These are phyloP conservation scores for Campoplex nolae DNA, from an alignment of 2,888 invertebrate species.

Conservation along the genomic window DNA sequence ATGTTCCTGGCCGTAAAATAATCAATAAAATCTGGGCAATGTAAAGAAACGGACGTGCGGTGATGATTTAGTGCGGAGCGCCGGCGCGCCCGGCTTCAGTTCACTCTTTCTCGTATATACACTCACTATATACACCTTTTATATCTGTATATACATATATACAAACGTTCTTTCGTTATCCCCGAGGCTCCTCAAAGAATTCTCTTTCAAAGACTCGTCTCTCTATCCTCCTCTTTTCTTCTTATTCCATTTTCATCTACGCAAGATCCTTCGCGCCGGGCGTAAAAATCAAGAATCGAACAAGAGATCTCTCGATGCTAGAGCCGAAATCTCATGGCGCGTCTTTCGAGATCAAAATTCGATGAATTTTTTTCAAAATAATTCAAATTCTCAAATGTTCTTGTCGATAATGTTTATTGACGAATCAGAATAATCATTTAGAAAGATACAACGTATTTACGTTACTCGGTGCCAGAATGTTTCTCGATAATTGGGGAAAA, in stretches of 20 bases:
- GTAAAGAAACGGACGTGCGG: constrained; percentile 83
- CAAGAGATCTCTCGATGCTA: background rate
- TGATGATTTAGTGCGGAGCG: constrained; percentile 81
- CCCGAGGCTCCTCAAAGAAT: constrained; percentile 40
- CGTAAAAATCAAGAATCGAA: constrained; percentile 13
- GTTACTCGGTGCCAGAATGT: too few species aligned
- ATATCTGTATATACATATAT: background rate
- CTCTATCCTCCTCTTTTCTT: constrained; percentile 40
- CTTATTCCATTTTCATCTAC: constrained; percentile 14
- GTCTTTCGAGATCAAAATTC: background rate
- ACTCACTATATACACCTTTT: constrained; percentile 13
- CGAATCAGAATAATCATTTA: background rate
- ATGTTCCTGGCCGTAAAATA: constrained; percentile 84
- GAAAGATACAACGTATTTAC: background rate
- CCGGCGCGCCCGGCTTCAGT: constrained; percentile 65
- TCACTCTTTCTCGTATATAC: constrained; percentile 39
- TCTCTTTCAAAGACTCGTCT: constrained; percentile 32
- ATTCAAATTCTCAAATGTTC: background rate
- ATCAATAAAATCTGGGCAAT: constrained; percentile 84
- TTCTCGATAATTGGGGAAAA: too few species aligned
- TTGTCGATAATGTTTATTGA: too few species aligned
- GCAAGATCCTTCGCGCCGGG: background rate
- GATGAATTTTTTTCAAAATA: background rate
- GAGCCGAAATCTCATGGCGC: background rate
- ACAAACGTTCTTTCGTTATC: constrained; percentile 32